Conservation (phyloP, 2,797 vertebrate species). For the Tauraco hartlaubi region DNA sequence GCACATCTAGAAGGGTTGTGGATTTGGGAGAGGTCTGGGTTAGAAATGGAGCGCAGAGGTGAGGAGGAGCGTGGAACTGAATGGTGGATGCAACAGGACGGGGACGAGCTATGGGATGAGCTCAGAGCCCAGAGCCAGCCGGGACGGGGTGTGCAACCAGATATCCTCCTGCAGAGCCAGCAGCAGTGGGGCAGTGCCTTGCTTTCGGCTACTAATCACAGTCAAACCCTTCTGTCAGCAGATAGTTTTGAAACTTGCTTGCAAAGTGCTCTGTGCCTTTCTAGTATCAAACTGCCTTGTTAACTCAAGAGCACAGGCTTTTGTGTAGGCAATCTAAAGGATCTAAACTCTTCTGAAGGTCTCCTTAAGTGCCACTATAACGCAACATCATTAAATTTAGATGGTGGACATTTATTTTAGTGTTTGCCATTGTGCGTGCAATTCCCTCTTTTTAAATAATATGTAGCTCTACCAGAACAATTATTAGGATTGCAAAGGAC, state of each 20-base stretch:
- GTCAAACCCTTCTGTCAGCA: constrained; percentile 26
- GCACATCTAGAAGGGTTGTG: neutral
- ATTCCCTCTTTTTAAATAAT: neutral
- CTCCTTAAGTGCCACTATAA: neutral
- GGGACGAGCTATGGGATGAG: neutral
- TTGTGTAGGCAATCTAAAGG: neutral
- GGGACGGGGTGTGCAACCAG: neutral
- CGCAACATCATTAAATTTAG: neutral
- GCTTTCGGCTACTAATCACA: neutral
- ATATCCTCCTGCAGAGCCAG: neutral
- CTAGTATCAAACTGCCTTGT: neutral
- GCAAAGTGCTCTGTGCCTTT: neutral
- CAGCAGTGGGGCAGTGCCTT: neutral
- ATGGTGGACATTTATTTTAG: neutral
- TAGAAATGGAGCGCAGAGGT: neutral
- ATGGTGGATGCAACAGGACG: fast-evolving
- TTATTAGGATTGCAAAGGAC: neutral
- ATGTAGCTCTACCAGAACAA: neutral
- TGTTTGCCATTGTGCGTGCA: neutral
- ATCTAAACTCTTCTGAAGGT: neutral
- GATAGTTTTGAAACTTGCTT: constrained; percentile 28
- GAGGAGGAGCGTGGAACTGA: neutral
- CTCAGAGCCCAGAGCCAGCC: neutral
- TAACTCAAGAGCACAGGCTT: neutral
- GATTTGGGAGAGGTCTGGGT: neutral